Conservation (phyloP, 2,888 invertebrate genomes). For the Synanthedon formicaeformis region DNA sequence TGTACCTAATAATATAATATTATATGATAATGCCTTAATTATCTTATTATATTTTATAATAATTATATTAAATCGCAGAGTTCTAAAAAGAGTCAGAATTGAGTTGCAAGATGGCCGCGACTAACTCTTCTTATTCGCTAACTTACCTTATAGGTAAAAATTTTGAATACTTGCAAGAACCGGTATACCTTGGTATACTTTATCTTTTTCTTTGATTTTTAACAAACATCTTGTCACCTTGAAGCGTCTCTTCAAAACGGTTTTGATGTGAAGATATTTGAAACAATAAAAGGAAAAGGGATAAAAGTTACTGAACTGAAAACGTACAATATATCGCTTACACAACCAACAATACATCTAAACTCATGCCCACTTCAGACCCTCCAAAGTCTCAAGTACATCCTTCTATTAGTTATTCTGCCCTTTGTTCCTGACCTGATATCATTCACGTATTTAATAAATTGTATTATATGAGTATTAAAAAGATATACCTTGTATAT, state of each 20-base stretch:
- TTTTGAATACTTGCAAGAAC: no score
- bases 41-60: no score
- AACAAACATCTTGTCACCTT: no score
- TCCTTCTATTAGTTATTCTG: constrained; percentile 19
- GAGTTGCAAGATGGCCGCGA: no score
- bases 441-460: constrained; percentile 31
- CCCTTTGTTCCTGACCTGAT: constrained; percentile 18
- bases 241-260: not conserved
- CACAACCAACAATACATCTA: constrained; percentile 7
- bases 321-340: constrained; percentile 5
- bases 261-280: not conserved
- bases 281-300: not conserved
- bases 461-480: constrained; percentile 56
- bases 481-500: constrained; percentile 59
- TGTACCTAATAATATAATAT: no score
- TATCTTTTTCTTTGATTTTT: no score
- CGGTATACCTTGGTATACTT: no score
- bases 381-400: constrained; percentile 16
- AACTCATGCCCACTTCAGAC: constrained; percentile 20
- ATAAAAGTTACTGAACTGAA: not conserved
- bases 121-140: no score
- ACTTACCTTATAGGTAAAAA: no score
- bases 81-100: no score
- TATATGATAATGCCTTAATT: no score
- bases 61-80: no score